Conservation (phyloP, 2,888 invertebrate species). For the Eristalinus aeneus region DNA sequence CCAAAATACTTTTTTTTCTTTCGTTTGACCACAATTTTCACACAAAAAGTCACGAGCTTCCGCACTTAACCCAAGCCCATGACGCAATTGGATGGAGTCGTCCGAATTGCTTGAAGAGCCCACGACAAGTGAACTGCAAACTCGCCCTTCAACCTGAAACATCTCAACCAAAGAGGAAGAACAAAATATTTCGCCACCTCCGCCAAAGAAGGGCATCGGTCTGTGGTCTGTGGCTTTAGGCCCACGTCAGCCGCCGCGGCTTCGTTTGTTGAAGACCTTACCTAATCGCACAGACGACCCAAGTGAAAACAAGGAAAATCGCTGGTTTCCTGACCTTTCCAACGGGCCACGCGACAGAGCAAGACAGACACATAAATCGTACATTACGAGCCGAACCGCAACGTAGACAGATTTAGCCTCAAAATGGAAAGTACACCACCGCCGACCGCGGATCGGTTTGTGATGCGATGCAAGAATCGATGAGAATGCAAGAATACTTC, state of each 20-base stretch:
- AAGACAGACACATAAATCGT: neutral
- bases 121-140: neutral
- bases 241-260: neutral
- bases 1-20: neutral
- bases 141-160: neutral
- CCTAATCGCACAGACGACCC: neutral
- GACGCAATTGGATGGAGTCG: neutral
- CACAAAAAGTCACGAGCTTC: neutral
- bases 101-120: neutral
- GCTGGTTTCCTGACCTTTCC: conserved; percentile 15
- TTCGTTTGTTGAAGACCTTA: neutral
- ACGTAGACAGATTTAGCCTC: neutral
- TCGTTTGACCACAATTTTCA: neutral
- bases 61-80: neutral
- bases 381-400: conserved; percentile 2
- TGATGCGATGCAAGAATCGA: conserved; percentile 25
- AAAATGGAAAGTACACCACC: conserved; percentile 46
- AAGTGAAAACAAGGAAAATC: neutral
- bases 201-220: neutral
- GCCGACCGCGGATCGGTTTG: neutral
- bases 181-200: neutral
- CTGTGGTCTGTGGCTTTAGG: neutral
- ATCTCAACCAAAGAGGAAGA: neutral
- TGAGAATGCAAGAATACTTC: conserved; percentile 27
- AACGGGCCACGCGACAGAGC: neutral